A percentile compares a stretch with the other conserved stretches of the same genome.
Conservation (phyloP, 2,113 vertebrate species). For the Formicarius rufipectus region DNA sequence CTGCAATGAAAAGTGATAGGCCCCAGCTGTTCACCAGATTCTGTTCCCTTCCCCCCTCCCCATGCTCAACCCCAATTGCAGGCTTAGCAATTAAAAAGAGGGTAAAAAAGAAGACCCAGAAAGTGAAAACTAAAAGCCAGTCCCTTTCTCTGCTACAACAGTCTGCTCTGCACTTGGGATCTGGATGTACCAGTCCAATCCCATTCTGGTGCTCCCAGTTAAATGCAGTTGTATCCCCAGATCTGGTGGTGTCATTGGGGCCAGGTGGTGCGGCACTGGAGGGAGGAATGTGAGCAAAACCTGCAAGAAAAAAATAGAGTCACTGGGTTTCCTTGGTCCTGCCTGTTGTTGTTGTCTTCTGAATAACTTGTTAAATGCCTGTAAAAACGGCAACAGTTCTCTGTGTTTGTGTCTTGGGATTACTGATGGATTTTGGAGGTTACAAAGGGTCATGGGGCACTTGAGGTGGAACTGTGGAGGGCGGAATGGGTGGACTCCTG, state of each 20-base stretch:
- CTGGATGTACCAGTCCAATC: rapidly evolving
- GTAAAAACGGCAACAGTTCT: not conserved
- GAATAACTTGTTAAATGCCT: not conserved
- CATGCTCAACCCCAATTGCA: constrained; percentile 37
- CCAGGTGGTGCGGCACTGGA: not conserved
- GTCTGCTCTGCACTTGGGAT: not conserved
- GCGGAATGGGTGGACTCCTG: not conserved
- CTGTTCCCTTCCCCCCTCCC: constrained; percentile 62
- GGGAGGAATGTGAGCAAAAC: not conserved
- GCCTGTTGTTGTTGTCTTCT: not conserved
- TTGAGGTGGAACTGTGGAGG: rapidly evolving
- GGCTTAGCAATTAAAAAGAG: constrained; percentile 27
- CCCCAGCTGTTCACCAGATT: constrained; percentile 88
- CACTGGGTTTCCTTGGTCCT: not conserved
- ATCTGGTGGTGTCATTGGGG: not conserved
- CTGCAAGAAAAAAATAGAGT: not conserved
- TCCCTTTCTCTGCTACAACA: not conserved
- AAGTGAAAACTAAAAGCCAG: not conserved
- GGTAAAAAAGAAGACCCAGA: not conserved
- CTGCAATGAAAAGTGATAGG: constrained; percentile 95
- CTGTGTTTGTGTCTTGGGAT: not conserved
- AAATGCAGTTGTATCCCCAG: not conserved
- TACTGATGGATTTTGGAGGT: not conserved
- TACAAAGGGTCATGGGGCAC: rapidly evolving
- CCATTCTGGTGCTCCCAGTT: not conserved